A percentile compares a stretch with the other conserved stretches of the same genome.
phyloP scores from a whole-genome alignment of 2,888 invertebrate genomes.

The Apodemia duryi region DNA sequence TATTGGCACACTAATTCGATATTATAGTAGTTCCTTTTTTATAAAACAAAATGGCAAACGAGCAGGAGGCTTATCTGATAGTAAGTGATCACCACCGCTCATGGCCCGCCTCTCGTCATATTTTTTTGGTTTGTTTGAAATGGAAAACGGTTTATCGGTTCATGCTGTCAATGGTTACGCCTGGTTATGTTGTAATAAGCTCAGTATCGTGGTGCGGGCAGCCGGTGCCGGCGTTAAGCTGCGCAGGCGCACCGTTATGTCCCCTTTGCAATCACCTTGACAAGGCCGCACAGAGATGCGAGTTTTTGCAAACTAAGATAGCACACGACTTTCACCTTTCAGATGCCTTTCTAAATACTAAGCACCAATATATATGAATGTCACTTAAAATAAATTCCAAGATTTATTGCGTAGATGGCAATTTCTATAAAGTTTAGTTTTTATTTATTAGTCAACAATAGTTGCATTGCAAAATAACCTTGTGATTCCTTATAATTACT shows the following conservation, averaged over 20 bases:
- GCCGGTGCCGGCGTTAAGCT: slow-evolving; percentile 40
- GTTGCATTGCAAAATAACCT: not conserved
- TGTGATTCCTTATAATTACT: not conserved
- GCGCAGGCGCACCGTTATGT: slow-evolving; percentile 62
- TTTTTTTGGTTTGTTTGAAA: slow-evolving; percentile 38
- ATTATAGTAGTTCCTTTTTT: no score
- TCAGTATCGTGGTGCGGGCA: slow-evolving; percentile 40
- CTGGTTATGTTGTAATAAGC: slow-evolving; percentile 41
- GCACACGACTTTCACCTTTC: slow-evolving; percentile 76
- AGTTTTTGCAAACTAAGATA: slow-evolving; percentile 74
- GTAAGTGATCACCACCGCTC: no score
- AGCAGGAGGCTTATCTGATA: no score
- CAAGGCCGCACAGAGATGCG: slow-evolving; percentile 73
- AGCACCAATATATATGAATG: slow-evolving; percentile 27
- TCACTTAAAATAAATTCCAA: not conserved
- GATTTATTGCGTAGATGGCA: not conserved
- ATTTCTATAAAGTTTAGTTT: not conserved
- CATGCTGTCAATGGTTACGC: slow-evolving; percentile 42
- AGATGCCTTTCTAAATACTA: slow-evolving; percentile 72
- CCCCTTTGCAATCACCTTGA: slow-evolving; percentile 76
- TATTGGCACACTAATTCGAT: no score
- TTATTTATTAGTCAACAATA: slow-evolving; percentile 1
- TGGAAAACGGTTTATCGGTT: slow-evolving; percentile 26
- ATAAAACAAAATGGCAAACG: no score
- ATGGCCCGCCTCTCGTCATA: no score